Evolutionary conservation across 2,113 vertebrate species (phyloP).

Genomic region (Indicator maculatus): DNA sequence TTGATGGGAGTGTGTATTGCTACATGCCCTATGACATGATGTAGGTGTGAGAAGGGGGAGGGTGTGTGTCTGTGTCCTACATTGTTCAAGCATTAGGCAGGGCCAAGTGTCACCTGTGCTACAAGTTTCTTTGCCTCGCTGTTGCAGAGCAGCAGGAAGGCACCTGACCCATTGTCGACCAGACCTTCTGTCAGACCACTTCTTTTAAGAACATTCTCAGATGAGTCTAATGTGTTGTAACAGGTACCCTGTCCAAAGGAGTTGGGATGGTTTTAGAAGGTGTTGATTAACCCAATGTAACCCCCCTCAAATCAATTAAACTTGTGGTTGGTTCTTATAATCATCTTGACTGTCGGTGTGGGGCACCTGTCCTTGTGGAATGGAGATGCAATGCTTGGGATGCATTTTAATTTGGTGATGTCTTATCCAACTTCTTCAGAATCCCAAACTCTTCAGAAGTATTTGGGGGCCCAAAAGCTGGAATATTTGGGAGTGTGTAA

Average conservation of each 20-base stretch:
- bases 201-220: constrained; percentile 99
- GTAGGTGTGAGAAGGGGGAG: not conserved
- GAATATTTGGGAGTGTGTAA: not conserved
- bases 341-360: constrained; percentile 72
- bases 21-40: rapidly evolving
- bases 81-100: not conserved
- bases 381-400: constrained; percentile 77
- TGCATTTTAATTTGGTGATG: constrained; percentile 54
- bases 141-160: constrained; percentile 88
- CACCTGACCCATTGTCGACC: constrained; percentile 81
- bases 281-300: constrained; percentile 70
- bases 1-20: rapidly evolving
- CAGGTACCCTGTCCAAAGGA: constrained; percentile 87
- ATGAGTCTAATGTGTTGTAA: constrained; percentile 94
- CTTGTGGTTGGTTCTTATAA: constrained; percentile 59
- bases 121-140: constrained; percentile 82
- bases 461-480: not conserved
- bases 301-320: constrained; percentile 72
- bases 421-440: not conserved
- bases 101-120: constrained; percentile 25
- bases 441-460: not conserved
- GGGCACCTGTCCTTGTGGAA: constrained; percentile 69
- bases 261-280: constrained; percentile 72
- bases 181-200: constrained; percentile 92
- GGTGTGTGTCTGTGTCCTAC: not conserved